Percentiles rank a stretch among this genome's conserved stretches.
Evolutionary conservation across 2,888 invertebrate genomes (phyloP).

Genomic region (Drosophila flavopinicola): DNA sequence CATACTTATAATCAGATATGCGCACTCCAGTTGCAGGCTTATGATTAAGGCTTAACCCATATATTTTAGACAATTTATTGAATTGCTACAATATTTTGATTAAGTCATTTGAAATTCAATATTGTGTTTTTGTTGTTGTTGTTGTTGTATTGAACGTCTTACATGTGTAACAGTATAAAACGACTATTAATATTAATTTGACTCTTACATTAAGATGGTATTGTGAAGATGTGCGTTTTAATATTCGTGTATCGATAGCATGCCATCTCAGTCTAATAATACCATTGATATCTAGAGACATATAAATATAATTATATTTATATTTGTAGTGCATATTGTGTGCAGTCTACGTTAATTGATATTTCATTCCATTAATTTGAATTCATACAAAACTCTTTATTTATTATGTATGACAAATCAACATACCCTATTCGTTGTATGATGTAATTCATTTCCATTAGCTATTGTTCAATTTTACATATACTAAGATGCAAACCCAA

Average conservation of each 20-base stretch:
- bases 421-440: constrained; percentile 24
- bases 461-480: constrained; percentile 6
- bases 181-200: constrained; percentile 17
- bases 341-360: constrained; percentile 3
- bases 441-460: constrained; percentile 13
- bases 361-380: background rate
- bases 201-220: constrained; percentile 12
- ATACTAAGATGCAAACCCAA: constrained; percentile 1
- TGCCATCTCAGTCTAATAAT: constrained; percentile 47
- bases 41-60: constrained; percentile 13
- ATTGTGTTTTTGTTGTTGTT: too few species aligned
- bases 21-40: constrained; percentile 15
- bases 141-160: constrained; percentile 9
- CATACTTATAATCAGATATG: constrained; percentile 22
- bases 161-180: constrained; percentile 39
- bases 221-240: constrained; percentile 19
- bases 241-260: constrained; percentile 47
- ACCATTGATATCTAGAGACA: constrained; percentile 30
- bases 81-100: constrained; percentile 36
- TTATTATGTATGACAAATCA: background rate
- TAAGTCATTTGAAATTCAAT: constrained; percentile 39
- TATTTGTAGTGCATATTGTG: constrained; percentile 13
- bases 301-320: background rate
- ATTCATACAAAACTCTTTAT: background rate
- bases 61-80: constrained; percentile 26